Evolutionary conservation across 2,797 vertebrate species (phyloP), one percentile per base, ranked within the genome.

Genomic region (Podarcis lilfordi): DNA sequence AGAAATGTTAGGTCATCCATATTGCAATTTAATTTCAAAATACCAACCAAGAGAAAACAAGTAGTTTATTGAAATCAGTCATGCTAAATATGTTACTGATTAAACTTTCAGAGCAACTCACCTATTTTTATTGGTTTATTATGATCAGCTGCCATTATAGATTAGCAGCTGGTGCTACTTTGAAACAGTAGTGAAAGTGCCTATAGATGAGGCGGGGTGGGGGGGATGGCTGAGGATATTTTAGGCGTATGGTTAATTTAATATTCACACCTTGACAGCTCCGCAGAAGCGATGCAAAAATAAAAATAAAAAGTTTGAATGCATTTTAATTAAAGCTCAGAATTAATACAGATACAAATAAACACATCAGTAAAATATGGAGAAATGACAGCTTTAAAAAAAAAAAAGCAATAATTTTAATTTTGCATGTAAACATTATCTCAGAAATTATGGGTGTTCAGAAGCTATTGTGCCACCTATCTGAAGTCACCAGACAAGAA

Each of bases 371-470:
- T 75, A 86, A 92, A 74, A 35, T 25, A 55, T 85, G 8, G 68
- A 40, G 43, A 82, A 89, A 85, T 87, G 85, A 71, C 88, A 84
- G 82, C 7, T 84, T 91, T 74, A 81, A 64, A 32, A 0, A 69
- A 80, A 43, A 0, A 69, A 64, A 35, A 43, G 13, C 13, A 5
- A 43, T 81, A 81, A 86, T 80, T 43, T 88, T 87, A 86, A 86
- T 91, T 91, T 91, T 86, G 86, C 80, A 64, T 35, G 29, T 84
- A 68, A 95, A 91, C 81, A 84, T 88, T 82, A 82, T 83, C 68
- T 79, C 86, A 75, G 75, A 95, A 95, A 93, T 90, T 77, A 40
- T 66, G n/a, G 88, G 72, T 89, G 92, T 89, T 92, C 91, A 55
- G 92, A 90, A 90, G 88, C 89, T 87, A 86, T 84, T 23, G 77